Evolutionary conservation across 1,140 invertebrate species (phyloP).

Genomic region (Hormaphis cornu): DNA sequence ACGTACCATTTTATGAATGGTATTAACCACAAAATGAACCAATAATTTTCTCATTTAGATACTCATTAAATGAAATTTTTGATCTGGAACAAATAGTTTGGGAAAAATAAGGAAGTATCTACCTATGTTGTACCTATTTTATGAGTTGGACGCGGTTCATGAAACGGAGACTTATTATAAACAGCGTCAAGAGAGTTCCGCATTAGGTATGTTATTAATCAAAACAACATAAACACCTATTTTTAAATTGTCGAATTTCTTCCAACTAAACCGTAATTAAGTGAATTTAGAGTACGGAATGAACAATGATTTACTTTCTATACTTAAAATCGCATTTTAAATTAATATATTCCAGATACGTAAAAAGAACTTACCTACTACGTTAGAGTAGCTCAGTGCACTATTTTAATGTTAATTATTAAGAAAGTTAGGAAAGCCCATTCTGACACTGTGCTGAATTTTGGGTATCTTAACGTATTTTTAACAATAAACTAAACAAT

Average conservation of each 20-base stretch:
- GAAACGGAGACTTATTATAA: slow-evolving; percentile 15
- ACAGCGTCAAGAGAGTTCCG: neutral
- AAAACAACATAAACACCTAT: slow-evolving; percentile 3
- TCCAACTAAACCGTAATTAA: neutral
- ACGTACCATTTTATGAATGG: no score
- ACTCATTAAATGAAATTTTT: neutral
- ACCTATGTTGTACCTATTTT: neutral
- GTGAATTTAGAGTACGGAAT: neutral
- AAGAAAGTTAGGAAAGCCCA: no score
- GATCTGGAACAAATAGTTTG: neutral
- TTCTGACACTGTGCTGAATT: no score
- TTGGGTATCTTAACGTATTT: no score
- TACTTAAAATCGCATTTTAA: no score
- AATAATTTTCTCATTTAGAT: neutral
- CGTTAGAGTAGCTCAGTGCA: no score
- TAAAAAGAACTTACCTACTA: no score
- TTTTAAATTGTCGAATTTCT: neutral
- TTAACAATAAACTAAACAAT: no score
- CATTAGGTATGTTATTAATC: slow-evolving; percentile 15
- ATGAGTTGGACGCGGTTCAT: neutral
- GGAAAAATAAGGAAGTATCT: neutral
- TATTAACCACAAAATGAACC: neutral
- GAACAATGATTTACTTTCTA: no score
- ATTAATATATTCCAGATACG: no score
- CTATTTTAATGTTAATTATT: no score